Percentiles rank a stretch among this genome's conserved stretches.
These are phyloP conservation scores for Parapristionchus giblindavisi DNA, from an alignment of 2,888 invertebrate genomes.

Conservation along the genomic window DNA sequence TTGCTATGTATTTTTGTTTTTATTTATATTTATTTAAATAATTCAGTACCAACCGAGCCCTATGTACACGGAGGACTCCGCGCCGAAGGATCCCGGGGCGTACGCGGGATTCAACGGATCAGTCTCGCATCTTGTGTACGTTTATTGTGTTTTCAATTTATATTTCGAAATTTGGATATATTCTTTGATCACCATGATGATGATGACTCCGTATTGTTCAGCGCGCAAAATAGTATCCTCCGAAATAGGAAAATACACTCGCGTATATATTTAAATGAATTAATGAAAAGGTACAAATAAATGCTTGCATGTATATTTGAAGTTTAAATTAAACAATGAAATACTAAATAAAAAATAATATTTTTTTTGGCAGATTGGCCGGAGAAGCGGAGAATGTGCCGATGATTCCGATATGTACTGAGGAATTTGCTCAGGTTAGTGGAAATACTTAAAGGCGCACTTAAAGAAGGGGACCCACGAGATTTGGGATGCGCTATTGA, in stretches of 20 bases:
- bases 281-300: too few species aligned
- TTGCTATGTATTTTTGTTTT: not conserved
- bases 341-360: not conserved
- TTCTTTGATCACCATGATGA: too few species aligned
- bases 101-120: constrained; percentile 28
- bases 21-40: not conserved
- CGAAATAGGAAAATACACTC: too few species aligned
- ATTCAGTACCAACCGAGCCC: constrained; percentile 38
- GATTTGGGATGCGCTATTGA: too few species aligned
- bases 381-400: constrained; percentile 20
- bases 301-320: too few species aligned
- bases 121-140: constrained; percentile 33
- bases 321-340: too few species aligned
- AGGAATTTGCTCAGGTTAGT: not conserved
- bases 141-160: not conserved
- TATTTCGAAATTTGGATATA: too few species aligned
- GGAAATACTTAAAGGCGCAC: too few species aligned
- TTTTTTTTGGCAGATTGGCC: not conserved
- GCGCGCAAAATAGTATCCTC: too few species aligned
- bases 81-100: constrained; percentile 2
- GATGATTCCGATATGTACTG: constrained; percentile 19
- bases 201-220: too few species aligned
- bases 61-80: constrained; percentile 46
- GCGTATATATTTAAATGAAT: too few species aligned
- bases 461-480: too few species aligned